These are phyloP conservation scores for Dendrophyllia cribrosa DNA, from an alignment of 64 coral and sea anemone species.

Conservation along the genomic window DNA sequence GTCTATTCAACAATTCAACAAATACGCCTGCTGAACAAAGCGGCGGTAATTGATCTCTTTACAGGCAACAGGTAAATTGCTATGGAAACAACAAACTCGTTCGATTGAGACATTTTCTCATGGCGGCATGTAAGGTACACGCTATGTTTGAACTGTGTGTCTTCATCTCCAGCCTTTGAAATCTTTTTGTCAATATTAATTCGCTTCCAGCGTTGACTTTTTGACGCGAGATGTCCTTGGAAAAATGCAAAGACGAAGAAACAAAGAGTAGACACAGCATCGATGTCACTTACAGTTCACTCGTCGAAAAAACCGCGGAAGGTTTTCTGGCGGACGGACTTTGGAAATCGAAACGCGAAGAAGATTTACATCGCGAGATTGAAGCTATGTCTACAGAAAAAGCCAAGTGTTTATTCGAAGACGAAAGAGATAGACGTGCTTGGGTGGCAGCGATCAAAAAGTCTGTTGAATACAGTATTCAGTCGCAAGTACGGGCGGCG, in stretches of 20 bases:
- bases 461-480: constrained; percentile 90
- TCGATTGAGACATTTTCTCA: not conserved
- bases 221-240: constrained; percentile 15
- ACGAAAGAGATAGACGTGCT: constrained; percentile 65
- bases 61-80: constrained; percentile 17
- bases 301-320: constrained; percentile 16
- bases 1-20: no score
- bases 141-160: constrained; percentile 9
- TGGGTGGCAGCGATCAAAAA: constrained; percentile 82
- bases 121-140: not conserved
- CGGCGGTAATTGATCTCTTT: not conserved
- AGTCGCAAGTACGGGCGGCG: constrained; percentile 72
- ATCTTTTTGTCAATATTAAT: constrained; percentile 13
- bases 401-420: constrained; percentile 81
- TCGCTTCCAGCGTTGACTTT: not conserved
- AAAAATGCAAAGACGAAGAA: not conserved
- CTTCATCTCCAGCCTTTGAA: not conserved
- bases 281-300: not conserved
- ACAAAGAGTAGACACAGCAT: not conserved
- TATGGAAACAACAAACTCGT: constrained; percentile 25
- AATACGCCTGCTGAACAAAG: not conserved
- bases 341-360: constrained; percentile 53
- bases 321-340: constrained; percentile 31
- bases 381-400: constrained; percentile 80
- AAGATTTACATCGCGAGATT: constrained; percentile 67